phyloP scores from a whole-genome alignment of 1,140 invertebrate genomes.

The Teleogryllus occipitalis region DNA sequence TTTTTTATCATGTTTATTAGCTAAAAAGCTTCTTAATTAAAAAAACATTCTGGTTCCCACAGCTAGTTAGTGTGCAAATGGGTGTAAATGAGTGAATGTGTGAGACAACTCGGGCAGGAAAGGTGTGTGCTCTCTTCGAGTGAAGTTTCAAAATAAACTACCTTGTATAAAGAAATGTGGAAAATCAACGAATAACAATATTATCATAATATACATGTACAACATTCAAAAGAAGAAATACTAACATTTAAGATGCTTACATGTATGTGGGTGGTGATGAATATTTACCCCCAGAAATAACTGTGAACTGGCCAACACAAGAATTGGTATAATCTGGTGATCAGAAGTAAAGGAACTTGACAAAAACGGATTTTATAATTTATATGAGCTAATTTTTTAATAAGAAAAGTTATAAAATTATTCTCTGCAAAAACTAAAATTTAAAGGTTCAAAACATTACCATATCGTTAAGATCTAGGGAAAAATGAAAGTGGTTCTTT shows the following conservation, averaged over 20 bases:
- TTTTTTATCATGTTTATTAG: neutral
- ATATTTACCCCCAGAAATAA: neutral
- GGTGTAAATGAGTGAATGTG: neutral
- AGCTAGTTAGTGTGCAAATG: neutral
- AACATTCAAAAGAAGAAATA: neutral
- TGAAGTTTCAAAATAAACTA: neutral
- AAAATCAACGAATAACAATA: constrained; percentile 11
- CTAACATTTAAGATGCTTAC: neutral
- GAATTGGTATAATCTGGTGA: constrained; percentile 8
- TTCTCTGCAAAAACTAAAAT: neutral
- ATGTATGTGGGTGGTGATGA: neutral
- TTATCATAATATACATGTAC: neutral
- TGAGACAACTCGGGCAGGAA: constrained; percentile 16
- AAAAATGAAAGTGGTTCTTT: neutral
- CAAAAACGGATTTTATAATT: constrained; percentile 4
- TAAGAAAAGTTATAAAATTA: constrained; percentile 7
- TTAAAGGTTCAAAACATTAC: constrained; percentile 13
- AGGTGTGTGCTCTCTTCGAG: constrained; percentile 12
- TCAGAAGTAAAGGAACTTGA: constrained; percentile 9
- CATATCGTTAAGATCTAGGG: constrained; percentile 13
- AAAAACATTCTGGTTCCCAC: neutral
- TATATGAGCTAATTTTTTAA: constrained; percentile 5
- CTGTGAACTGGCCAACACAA: neutral
- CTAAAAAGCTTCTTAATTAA: neutral
- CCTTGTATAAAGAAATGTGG: neutral